A percentile compares a stretch with the other conserved stretches of the same genome.
Evolutionary conservation across 2,797 vertebrate genomes (phyloP).

Genomic region (Remorina albescens): DNA sequence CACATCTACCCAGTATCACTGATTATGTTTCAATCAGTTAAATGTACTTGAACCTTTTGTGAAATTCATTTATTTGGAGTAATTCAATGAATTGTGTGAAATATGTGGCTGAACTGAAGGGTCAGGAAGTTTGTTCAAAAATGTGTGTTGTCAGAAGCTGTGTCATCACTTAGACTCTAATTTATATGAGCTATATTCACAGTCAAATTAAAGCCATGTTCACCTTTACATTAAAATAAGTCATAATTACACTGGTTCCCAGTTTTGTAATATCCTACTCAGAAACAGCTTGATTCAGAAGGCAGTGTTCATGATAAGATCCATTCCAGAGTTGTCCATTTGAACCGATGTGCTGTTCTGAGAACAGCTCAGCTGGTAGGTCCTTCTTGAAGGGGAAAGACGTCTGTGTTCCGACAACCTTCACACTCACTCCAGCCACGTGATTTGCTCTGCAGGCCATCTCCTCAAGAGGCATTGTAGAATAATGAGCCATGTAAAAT

Average conservation of each 20-base stretch:
- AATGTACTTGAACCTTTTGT: background rate
- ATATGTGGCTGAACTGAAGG: background rate
- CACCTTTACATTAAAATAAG: background rate
- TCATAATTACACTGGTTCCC: background rate
- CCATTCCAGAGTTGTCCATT: slow-evolving; percentile 4
- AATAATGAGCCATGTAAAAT: slow-evolving; percentile 92
- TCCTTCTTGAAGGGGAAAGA: slow-evolving; percentile 90
- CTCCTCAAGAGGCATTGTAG: slow-evolving; percentile 90
- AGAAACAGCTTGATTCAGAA: slow-evolving; percentile 1
- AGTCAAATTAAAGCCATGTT: background rate
- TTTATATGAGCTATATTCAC: background rate
- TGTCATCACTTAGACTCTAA: background rate
- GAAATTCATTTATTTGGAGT: background rate
- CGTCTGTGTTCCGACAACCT: slow-evolving; percentile 90
- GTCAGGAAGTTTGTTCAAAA: background rate
- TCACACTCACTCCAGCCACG: slow-evolving; percentile 90
- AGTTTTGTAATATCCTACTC: background rate
- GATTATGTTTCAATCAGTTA: background rate
- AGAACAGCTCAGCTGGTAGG: slow-evolving; percentile 89
- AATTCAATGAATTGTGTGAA: slow-evolving; percentile 19
- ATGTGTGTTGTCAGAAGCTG: background rate
- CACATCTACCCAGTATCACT: background rate
- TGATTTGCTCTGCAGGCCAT: slow-evolving; percentile 91
- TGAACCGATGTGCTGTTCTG: slow-evolving; percentile 11
- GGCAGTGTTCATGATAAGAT: background rate